Base-by-base conservation (phyloP, 2,797 vertebrate species). In the Mus caroli region DNA sequence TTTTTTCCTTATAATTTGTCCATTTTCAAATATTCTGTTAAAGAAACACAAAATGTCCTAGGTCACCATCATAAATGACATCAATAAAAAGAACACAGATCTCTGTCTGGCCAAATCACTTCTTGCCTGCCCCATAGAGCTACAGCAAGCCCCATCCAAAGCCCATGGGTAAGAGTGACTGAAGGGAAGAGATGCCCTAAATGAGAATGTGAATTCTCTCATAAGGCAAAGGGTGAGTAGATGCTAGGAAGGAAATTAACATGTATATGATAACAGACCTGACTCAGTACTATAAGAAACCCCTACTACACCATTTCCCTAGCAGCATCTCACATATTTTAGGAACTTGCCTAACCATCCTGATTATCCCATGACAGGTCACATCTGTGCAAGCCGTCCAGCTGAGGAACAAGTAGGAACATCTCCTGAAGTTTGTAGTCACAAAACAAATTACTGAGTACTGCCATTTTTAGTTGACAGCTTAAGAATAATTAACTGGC, bases 401-500 rank as follows among this genome's bases (percentile, higher is more conserved):
- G 37, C 80, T 80, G 19, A 97, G 40, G 40, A 96, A 94, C 87
- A 92, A 90, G 82, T 93, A 67, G 79, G 90, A 13, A 0, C 88
- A 79, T 95, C 96, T 94, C 46, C 95, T 96, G 85, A 96, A 95
- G 77, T 95, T 4, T 94, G 78, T 96, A 93, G 82, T 96, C 93
- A 86, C 96, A 77, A 97, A 97, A 78, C 73, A 87, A 31, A 92
- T 14, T 73, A 77, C 93, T 96, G 93, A 9, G 85, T 4, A 87
- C 24, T 91, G 82, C 0, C 86, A 34, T 71, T 96, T 40, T 94
- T 69, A 6, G 24, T 71, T 96, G 79, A 80, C 73, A 62, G 69
- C 54, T 24, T 3, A 93, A 62, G 83, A 97, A 97, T 94, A 97
- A 97, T 95, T 97, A 97, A 95, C 83, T 94, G 26, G n/a, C 64